Conservation (phyloP, 2,888 invertebrate species). For the Cecidostiba fungosa region DNA sequence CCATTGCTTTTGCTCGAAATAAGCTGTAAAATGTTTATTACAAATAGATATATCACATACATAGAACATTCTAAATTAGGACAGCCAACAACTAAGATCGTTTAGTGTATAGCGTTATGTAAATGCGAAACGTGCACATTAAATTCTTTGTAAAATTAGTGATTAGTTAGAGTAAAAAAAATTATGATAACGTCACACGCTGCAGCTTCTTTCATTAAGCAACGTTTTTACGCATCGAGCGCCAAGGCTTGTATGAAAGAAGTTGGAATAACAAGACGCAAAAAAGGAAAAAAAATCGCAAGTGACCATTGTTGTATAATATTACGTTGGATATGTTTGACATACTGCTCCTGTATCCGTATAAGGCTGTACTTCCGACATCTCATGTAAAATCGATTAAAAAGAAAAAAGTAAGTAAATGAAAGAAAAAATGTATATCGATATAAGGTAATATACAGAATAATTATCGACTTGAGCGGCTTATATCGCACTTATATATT, state of each 20-base stretch:
- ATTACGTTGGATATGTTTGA: not conserved
- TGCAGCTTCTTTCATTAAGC: not conserved
- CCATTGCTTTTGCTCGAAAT: not conserved
- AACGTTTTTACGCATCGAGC: not conserved
- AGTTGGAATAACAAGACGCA: constrained; percentile 2
- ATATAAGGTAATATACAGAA: not conserved
- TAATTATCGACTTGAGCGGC: constrained; percentile 9
- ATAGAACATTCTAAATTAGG: not conserved
- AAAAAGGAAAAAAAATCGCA: not conserved
- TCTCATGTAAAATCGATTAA: not conserved
- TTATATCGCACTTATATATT: constrained; percentile 12
- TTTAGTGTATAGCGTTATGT: not conserved
- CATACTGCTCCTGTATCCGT: not conserved
- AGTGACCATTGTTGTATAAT: not conserved
- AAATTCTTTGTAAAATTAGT: constrained; percentile 3
- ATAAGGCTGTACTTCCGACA: not conserved
- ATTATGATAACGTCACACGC: not conserved
- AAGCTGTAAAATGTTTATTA: not conserved
- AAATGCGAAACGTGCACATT: not conserved
- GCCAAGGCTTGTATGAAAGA: constrained; percentile 2
- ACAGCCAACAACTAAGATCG: not conserved
- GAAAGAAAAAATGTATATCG: not conserved
- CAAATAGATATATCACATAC: not conserved
- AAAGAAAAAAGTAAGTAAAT: not conserved
- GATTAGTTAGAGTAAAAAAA: constrained; percentile 3